These are phyloP conservation scores for Phoeniculus purpureus DNA, from an alignment of 2,797 vertebrate species.

Conservation along the genomic window DNA sequence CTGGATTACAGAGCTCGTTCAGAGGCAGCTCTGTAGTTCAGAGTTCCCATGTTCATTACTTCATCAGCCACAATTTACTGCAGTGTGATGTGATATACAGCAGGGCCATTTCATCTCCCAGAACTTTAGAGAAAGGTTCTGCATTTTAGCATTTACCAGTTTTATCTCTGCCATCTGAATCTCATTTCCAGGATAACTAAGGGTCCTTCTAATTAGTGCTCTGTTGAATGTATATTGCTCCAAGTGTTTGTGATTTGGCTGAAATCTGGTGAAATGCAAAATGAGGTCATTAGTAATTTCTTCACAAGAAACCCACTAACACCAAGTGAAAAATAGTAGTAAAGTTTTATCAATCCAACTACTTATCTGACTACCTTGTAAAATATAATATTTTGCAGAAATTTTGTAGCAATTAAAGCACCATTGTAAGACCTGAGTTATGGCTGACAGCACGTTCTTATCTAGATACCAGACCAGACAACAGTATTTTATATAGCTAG, in stretches of 20 bases:
- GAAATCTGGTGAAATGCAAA: slow-evolving; percentile 19
- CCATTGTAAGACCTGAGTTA: background rate
- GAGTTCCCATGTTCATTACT: slow-evolving; percentile 67
- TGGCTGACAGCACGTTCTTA: background rate
- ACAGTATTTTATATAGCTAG: background rate
- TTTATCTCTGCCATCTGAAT: slow-evolving; percentile 78
- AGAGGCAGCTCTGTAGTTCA: slow-evolving; percentile 70
- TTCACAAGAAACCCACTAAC: slow-evolving; percentile 38
- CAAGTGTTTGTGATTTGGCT: slow-evolving; percentile 5
- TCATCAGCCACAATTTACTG: slow-evolving; percentile 77
- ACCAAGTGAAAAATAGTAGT: slow-evolving; percentile 17
- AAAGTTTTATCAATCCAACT: background rate
- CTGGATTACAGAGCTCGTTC: slow-evolving; percentile 59
- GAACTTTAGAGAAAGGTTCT: slow-evolving; percentile 69
- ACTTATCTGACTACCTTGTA: background rate
- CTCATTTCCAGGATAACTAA: slow-evolving; percentile 73
- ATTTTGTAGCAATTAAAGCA: background rate
- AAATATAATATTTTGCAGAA: background rate
- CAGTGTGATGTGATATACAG: slow-evolving; percentile 80
- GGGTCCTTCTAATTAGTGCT: slow-evolving; percentile 65
- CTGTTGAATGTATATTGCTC: slow-evolving; percentile 41
- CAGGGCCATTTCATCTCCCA: slow-evolving; percentile 75
- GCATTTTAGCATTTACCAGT: slow-evolving; percentile 70
- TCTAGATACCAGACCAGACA: background rate
- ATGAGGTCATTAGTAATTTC: slow-evolving; percentile 42